Evolutionary conservation across 2,113 vertebrate genomes (phyloP).

Genomic region (Platichthys stellatus): DNA sequence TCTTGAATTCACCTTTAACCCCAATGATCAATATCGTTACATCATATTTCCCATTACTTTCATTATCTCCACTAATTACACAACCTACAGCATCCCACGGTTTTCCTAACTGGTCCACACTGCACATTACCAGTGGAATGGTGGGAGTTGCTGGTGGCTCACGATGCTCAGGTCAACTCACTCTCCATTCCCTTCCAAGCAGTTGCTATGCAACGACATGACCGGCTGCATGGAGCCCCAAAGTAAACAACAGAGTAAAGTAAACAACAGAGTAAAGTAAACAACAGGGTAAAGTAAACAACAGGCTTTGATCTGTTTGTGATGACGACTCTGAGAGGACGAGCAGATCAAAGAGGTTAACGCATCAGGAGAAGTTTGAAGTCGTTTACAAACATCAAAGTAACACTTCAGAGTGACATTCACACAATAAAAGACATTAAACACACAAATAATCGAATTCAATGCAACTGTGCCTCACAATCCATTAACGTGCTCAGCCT

Average conservation of each 20-base stretch:
- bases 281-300: slow-evolving; percentile 25
- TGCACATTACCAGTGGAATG: slow-evolving; percentile 2
- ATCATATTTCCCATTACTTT: background rate
- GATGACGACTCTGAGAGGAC: slow-evolving; percentile 34
- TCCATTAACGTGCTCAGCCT: no score
- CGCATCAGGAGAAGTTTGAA: no score
- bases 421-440: slow-evolving; percentile 3
- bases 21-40: background rate
- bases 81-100: slow-evolving; percentile 13
- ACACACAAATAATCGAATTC: no score
- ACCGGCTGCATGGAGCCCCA: slow-evolving; percentile 33
- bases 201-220: slow-evolving; percentile 72
- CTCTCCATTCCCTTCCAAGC: slow-evolving; percentile 40
- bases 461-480: no score
- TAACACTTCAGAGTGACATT: background rate
- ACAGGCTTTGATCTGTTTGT: slow-evolving; percentile 44
- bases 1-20: background rate
- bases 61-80: background rate
- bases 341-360: background rate
- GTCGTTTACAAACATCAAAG: no score
- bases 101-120: slow-evolving; percentile 9
- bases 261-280: slow-evolving; percentile 14
- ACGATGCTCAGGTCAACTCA: slow-evolving; percentile 52
- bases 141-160: slow-evolving; percentile 43
- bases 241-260: slow-evolving; percentile 43